These are phyloP conservation scores for Leucoma salicis DNA, from an alignment of 2,888 invertebrate species.

Conservation along the genomic window DNA sequence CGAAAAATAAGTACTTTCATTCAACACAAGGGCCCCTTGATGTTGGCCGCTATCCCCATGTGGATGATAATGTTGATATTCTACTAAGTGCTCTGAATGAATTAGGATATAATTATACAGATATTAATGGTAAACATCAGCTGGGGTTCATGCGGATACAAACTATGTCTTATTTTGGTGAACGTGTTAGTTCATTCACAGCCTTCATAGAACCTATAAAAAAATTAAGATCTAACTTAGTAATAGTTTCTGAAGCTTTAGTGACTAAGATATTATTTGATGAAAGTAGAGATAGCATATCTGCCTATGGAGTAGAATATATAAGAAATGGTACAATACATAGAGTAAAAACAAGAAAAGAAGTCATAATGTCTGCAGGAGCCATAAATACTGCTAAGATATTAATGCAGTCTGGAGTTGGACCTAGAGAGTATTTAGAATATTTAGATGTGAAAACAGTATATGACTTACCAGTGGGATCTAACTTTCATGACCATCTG, in stretches of 20 bases:
- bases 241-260: slow-evolving; percentile 63
- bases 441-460: slow-evolving; percentile 61
- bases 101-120: slow-evolving; percentile 71
- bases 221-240: slow-evolving; percentile 60
- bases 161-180: slow-evolving; percentile 70
- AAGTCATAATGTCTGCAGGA: slow-evolving; percentile 69
- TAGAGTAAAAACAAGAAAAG: slow-evolving; percentile 53
- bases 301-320: slow-evolving; percentile 60
- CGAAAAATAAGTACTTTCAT: slow-evolving; percentile 67
- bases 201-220: slow-evolving; percentile 72
- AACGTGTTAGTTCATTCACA: slow-evolving; percentile 71
- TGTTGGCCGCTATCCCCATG: slow-evolving; percentile 67
- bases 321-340: slow-evolving; percentile 67
- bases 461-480: slow-evolving; percentile 67
- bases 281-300: slow-evolving; percentile 41
- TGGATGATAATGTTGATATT: slow-evolving; percentile 71
- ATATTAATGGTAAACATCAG: slow-evolving; percentile 69
- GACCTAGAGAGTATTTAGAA: slow-evolving; percentile 71
- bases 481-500: slow-evolving; percentile 74
- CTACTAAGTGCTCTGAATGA: slow-evolving; percentile 69
- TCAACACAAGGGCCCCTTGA: slow-evolving; percentile 73
- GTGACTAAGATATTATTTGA: slow-evolving; percentile 65
- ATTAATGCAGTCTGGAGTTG: slow-evolving; percentile 73
- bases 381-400: slow-evolving; percentile 71
- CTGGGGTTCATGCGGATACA: slow-evolving; percentile 74